phyloP scores from a whole-genome alignment of 2,113 vertebrate species.

The Diadophis punctatus region DNA sequence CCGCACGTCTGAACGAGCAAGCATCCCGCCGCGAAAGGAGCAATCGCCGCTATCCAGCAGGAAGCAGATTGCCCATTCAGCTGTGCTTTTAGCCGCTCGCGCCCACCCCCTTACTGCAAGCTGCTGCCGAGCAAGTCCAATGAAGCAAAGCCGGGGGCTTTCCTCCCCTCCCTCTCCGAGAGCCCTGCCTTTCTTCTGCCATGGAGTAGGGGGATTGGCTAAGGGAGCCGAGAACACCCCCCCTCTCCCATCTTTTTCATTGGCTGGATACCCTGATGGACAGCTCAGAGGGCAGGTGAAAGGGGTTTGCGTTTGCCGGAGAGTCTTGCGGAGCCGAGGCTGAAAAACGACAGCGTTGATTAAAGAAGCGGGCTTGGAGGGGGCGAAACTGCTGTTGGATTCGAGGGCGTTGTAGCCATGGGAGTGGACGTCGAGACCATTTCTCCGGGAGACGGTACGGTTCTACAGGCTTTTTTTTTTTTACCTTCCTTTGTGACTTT shows the following conservation, averaged over 20 bases:
- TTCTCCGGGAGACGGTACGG: conserved; percentile 90
- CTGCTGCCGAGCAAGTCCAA: not conserved
- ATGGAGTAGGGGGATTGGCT: not conserved
- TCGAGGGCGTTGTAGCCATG: conserved; percentile 67
- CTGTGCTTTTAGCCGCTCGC: not conserved
- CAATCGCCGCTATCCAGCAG: not conserved
- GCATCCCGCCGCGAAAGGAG: not conserved
- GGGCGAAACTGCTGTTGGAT: not conserved
- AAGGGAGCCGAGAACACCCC: no score
- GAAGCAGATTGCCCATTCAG: not conserved
- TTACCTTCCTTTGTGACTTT: no score
- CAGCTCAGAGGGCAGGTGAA: conserved; percentile 21
- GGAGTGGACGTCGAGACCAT: conserved; percentile 95
- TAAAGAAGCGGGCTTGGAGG: not conserved
- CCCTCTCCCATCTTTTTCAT: not conserved
- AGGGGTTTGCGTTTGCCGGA: conserved; percentile 18
- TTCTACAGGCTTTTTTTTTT: not conserved
- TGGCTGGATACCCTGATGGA: conserved; percentile 32
- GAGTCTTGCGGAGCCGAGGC: not conserved
- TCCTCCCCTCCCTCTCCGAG: not conserved
- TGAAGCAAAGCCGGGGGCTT: not conserved
- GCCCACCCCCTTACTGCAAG: not conserved
- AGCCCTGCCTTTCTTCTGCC: not conserved
- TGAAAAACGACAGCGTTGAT: fast-evolving
- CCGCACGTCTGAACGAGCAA: not conserved